phyloP scores from a whole-genome alignment of 2,888 invertebrate genomes.

The Diarsia brunnea region DNA sequence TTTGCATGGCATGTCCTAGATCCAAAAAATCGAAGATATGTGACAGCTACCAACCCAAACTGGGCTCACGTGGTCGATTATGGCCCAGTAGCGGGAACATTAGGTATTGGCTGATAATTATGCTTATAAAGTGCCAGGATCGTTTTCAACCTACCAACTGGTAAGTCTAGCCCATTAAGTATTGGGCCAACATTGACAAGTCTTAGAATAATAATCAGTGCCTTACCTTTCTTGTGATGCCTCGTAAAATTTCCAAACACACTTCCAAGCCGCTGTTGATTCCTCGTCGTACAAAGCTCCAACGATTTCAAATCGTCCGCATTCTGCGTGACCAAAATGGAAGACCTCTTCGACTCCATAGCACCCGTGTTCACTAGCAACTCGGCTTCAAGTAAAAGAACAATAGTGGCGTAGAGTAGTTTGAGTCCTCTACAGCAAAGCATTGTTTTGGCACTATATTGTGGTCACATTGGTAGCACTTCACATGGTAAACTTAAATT shows the following conservation, averaged over 20 bases:
- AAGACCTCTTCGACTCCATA: slow-evolving; percentile 87
- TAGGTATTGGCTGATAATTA: too few relatives aligned
- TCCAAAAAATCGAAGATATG: too few relatives aligned
- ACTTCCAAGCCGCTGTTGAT: slow-evolving; percentile 86
- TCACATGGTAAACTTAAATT: slow-evolving; percentile 80
- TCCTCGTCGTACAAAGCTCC: slow-evolving; percentile 85
- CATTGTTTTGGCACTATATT: slow-evolving; percentile 88
- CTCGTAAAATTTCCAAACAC: slow-evolving; percentile 88
- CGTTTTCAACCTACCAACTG: too few relatives aligned
- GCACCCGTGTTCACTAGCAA: slow-evolving; percentile 85
- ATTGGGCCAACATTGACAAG: too few relatives aligned
- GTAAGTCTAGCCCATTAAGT: too few relatives aligned
- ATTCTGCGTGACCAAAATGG: slow-evolving; percentile 84
- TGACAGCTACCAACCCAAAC: too few relatives aligned
- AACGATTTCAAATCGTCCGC: slow-evolving; percentile 85
- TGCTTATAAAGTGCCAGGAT: too few relatives aligned
- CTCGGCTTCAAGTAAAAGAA: slow-evolving; percentile 86
- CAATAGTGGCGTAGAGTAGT: slow-evolving; percentile 86
- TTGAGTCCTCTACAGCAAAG: slow-evolving; percentile 88
- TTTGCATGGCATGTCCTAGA: too few relatives aligned
- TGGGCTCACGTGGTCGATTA: too few relatives aligned
- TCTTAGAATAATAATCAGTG: not conserved
- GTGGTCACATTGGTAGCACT: slow-evolving; percentile 83
- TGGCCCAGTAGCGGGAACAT: too few relatives aligned
- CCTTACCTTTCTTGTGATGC: slow-evolving; percentile 87